Evolutionary conservation across 2,888 invertebrate species (phyloP).

Genomic region (Drosophila maculinotata): DNA sequence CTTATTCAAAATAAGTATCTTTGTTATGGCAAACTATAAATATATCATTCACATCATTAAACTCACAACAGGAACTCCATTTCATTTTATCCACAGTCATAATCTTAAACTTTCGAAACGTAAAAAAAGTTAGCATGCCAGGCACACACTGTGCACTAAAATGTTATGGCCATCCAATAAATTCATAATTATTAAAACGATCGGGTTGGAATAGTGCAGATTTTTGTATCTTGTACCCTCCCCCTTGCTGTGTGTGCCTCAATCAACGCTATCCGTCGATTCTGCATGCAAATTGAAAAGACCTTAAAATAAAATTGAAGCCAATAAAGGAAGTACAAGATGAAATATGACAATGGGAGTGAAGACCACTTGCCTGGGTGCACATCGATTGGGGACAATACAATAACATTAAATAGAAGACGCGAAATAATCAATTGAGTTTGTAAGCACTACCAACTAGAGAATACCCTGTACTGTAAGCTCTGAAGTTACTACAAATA

Average conservation of each 20-base stretch:
- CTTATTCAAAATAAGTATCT: slow-evolving; percentile 40
- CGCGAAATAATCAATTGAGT: background rate
- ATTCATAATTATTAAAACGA: slow-evolving; percentile 60
- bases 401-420: slow-evolving; percentile 17
- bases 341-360: slow-evolving; percentile 41
- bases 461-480: slow-evolving; percentile 22
- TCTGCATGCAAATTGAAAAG: slow-evolving; percentile 80
- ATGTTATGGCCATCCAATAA: slow-evolving; percentile 59
- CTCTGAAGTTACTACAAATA: no score
- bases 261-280: slow-evolving; percentile 60
- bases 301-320: slow-evolving; percentile 78
- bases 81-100: slow-evolving; percentile 27
- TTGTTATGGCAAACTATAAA: slow-evolving; percentile 39
- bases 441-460: background rate
- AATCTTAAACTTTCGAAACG: slow-evolving; percentile 46
- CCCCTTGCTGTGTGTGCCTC: slow-evolving; percentile 13
- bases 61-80: slow-evolving; percentile 52
- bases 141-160: slow-evolving; percentile 40
- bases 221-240: slow-evolving; percentile 27
- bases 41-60: slow-evolving; percentile 32
- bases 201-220: slow-evolving; percentile 54
- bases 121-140: slow-evolving; percentile 8
- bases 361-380: slow-evolving; percentile 52
- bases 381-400: slow-evolving; percentile 65
- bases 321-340: slow-evolving; percentile 63